Conservation (phyloP, 2,797 vertebrate species). For the Epinephelus malabaricus region DNA sequence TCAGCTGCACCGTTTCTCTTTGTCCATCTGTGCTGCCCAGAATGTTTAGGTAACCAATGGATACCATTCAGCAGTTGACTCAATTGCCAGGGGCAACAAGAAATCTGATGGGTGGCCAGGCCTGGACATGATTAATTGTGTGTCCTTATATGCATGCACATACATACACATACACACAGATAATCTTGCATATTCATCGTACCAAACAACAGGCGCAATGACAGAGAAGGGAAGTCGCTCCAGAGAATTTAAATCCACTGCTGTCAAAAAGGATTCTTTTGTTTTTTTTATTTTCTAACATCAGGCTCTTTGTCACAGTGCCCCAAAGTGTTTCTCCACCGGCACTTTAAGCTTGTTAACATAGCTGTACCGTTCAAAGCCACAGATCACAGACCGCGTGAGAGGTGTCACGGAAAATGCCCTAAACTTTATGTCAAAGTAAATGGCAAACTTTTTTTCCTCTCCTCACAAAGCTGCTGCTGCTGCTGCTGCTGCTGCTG, state of each 20-base stretch:
- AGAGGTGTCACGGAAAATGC: slow-evolving; percentile 36
- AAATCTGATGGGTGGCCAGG: slow-evolving; percentile 45
- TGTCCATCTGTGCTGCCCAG: slow-evolving; percentile 18
- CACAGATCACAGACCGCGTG: slow-evolving; percentile 17
- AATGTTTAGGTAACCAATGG: slow-evolving; percentile 70
- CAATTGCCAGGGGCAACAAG: slow-evolving; percentile 67
- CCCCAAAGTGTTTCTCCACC: slow-evolving; percentile 15
- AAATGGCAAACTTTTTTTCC: slow-evolving; percentile 36
- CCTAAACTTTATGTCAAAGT: slow-evolving; percentile 37
- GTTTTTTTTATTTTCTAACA: neutral
- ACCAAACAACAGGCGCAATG: slow-evolving; percentile 18
- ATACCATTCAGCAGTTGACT: slow-evolving; percentile 49
- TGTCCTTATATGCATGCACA: neutral
- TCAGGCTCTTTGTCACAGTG: slow-evolving; percentile 13
- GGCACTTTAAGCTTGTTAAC: slow-evolving; percentile 39
- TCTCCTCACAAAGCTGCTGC: neutral
- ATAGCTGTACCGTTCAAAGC: neutral
- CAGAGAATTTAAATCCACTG: slow-evolving; percentile 18
- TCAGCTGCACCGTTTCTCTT: slow-evolving; percentile 26
- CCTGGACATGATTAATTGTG: slow-evolving; percentile 13
- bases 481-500: neutral
- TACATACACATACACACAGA: neutral
- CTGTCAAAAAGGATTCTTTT: slow-evolving; percentile 27
- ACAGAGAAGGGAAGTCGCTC: neutral
- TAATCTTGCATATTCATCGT: slow-evolving; percentile 28